These are phyloP conservation scores for Diplosoma virens DNA, from an alignment of 23 tunicate genomes.

Conservation along the genomic window DNA sequence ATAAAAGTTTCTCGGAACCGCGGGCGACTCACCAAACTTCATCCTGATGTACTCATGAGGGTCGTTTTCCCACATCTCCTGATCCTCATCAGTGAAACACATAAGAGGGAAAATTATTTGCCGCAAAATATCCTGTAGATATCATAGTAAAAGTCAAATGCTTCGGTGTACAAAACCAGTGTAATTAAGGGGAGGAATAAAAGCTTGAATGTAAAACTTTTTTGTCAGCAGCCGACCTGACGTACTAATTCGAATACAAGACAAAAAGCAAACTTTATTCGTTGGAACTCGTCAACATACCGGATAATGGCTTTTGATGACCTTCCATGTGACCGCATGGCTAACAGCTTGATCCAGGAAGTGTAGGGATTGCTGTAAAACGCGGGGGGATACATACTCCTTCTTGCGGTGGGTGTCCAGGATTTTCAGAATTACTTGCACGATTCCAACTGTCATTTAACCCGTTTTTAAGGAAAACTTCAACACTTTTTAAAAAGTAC, in stretches of 20 bases:
- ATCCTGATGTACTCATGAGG: slow-evolving; percentile 95
- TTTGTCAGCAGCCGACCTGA: too few relatives aligned
- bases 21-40: slow-evolving; percentile 75
- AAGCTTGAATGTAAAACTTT: too few relatives aligned
- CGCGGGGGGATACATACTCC: slow-evolving; percentile 86
- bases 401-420: slow-evolving; percentile 59
- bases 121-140: slow-evolving; percentile 58
- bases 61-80: slow-evolving; percentile 94
- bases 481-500: background rate
- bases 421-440: slow-evolving; percentile 59
- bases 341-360: slow-evolving; percentile 92
- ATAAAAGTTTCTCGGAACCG: background rate
- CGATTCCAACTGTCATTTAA: slow-evolving; percentile 62
- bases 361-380: slow-evolving; percentile 83
- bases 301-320: slow-evolving; percentile 77
- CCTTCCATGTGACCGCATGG: slow-evolving; percentile 97
- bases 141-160: background rate
- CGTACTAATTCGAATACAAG: too few relatives aligned
- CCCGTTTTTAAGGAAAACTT: too few relatives aligned
- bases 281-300: slow-evolving; percentile 18
- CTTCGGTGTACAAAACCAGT: background rate
- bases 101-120: slow-evolving; percentile 87
- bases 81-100: slow-evolving; percentile 94
- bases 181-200: too few relatives aligned
- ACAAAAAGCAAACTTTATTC: background rate